Evolutionary conservation across 2,888 invertebrate genomes (phyloP).

Genomic region (Disparrhopalites patrizii): DNA sequence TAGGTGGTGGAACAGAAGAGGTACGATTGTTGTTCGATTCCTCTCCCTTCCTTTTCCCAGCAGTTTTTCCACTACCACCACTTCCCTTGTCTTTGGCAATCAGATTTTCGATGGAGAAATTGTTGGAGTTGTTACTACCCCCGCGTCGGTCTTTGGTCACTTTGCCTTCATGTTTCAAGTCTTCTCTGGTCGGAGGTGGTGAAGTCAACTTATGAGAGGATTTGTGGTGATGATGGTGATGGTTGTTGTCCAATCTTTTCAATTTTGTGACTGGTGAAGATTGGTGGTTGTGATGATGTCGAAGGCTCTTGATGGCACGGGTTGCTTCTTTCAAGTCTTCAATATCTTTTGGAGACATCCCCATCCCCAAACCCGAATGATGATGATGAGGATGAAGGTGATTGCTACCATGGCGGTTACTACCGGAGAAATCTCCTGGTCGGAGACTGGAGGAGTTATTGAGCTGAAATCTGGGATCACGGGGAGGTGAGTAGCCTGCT

Average conservation of each 20-base stretch:
- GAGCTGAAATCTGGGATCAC: slow-evolving; percentile 14
- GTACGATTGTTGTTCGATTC: neutral
- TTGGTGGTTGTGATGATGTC: slow-evolving; percentile 40
- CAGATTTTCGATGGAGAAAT: slow-evolving; percentile 48
- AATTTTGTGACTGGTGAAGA: slow-evolving; percentile 37
- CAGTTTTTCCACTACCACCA: neutral
- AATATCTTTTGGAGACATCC: slow-evolving; percentile 42
- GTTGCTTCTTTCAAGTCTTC: slow-evolving; percentile 42
- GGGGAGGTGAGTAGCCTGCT: slow-evolving; percentile 40
- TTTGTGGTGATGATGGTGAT: slow-evolving; percentile 12
- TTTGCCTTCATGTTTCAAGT: neutral
- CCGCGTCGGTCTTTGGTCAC: slow-evolving; percentile 36
- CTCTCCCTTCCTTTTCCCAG: no score
- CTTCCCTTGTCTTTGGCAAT: slow-evolving; percentile 46
- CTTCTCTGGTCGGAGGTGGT: slow-evolving; percentile 1
- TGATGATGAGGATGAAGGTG: slow-evolving; percentile 3
- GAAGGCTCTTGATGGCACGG: slow-evolving; percentile 39
- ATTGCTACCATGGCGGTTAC: slow-evolving; percentile 1
- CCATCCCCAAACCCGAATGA: slow-evolving; percentile 18
- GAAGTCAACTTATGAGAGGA: slow-evolving; percentile 5
- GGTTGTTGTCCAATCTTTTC: slow-evolving; percentile 26
- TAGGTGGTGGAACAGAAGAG: neutral
- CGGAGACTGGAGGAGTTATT: slow-evolving; percentile 9
- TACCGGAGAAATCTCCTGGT: slow-evolving; percentile 34
- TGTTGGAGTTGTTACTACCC: slow-evolving; percentile 46